phyloP scores from a whole-genome alignment of 2,888 invertebrate species.

The Aspidiotus destructor region DNA sequence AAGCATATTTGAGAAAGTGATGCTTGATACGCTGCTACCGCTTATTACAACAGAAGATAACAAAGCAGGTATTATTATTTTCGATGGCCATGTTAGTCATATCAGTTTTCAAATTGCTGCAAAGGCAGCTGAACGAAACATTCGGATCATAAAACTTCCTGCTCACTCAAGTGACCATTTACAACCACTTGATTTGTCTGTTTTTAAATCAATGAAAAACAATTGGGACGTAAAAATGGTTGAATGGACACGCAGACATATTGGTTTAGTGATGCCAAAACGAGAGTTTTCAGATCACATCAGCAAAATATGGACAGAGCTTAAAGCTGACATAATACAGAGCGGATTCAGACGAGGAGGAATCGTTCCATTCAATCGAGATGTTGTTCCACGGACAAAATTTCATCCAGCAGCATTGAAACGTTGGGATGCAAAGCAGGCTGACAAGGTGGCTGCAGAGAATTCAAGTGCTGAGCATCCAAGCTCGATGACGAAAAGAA shows the following conservation, averaged over 20 bases:
- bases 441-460: no score
- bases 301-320: not conserved
- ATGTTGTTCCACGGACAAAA: not conserved
- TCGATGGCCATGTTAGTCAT: not conserved
- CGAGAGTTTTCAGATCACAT: not conserved
- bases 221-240: slow-evolving; percentile 6
- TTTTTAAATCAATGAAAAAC: slow-evolving; percentile 1
- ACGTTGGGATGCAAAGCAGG: no score
- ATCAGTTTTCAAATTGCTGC: not conserved
- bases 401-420: not conserved
- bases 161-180: not conserved
- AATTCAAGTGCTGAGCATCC: no score
- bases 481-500: no score
- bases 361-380: not conserved
- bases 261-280: slow-evolving; percentile 6
- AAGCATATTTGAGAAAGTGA: no score
- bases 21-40: no score
- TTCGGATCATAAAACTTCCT: not conserved
- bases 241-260: not conserved
- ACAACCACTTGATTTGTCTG: not conserved
- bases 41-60: no score
- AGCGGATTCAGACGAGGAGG: not conserved
- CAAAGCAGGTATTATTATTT: no score
- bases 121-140: not conserved
- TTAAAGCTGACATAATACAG: not conserved